Conservation (phyloP, 1,140 invertebrate species). For the Sinella curviseta region DNA sequence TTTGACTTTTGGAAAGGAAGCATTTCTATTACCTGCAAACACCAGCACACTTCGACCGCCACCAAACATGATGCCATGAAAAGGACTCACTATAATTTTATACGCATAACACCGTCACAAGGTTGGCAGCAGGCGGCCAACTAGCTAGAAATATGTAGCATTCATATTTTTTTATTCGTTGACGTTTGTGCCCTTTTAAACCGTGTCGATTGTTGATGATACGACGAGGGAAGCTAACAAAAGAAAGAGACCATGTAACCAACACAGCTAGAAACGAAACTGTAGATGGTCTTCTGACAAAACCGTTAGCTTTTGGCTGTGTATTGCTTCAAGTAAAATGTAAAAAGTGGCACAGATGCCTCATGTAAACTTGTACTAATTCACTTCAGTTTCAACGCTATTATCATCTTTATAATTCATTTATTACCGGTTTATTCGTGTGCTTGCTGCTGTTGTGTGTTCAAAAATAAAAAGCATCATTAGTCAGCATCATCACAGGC, state of each 20-base stretch:
- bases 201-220: neutral
- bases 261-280: too few species aligned
- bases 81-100: slow-evolving; percentile 16
- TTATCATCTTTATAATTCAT: neutral
- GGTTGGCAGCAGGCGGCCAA: neutral
- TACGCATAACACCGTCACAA: neutral
- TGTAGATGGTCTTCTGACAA: neutral
- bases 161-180: slow-evolving; percentile 20
- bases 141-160: neutral
- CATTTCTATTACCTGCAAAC: too few species aligned
- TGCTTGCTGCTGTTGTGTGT: neutral
- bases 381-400: too few species aligned
- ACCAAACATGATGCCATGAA: neutral
- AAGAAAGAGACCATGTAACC: too few species aligned
- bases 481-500: neutral
- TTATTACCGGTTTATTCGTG: neutral
- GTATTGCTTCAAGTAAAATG: neutral
- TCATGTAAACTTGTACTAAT: neutral
- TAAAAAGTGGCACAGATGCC: slow-evolving; percentile 12
- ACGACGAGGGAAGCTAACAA: too few species aligned
- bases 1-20: too few species aligned
- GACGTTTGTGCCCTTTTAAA: slow-evolving; percentile 22
- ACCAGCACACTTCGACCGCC: neutral
- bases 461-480: slow-evolving; percentile 9
- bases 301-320: neutral